Base-by-base conservation (phyloP, 2,797 vertebrate genomes). In the Pipistrellus pygmaeus region DNA sequence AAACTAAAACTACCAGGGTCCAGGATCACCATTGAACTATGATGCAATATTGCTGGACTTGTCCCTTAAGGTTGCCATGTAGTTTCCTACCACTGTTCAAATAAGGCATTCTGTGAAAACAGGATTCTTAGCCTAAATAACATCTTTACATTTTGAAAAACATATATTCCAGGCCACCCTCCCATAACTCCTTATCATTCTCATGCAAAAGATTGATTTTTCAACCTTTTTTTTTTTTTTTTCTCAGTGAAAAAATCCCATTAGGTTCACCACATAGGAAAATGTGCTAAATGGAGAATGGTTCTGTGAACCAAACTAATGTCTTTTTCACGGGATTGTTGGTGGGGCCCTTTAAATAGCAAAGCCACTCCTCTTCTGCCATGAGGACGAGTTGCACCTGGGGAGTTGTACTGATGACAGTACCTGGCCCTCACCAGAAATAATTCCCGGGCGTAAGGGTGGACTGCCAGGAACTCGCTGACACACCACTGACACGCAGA, bases 401-500 rank as follows among this genome's bases (percentile, higher is more conserved):
- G 92, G 91, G 62, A 96, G 72, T 64, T 25, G 2, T 35, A 46
- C 11, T 81, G 90, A 57, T 91, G 93, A 84, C 62, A 92, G 35
- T 86, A 64, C 87, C 78, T 89, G 92, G 78, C 72, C 25, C 73
- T 75, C 93, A 92, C 92, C 57, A 60, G 85, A 86, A 88, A 93
- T 75, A 73, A 90, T 87, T 86, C 35, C 11, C 64, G 46, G 69
- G 60, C 68, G 12, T 0, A 1, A 84, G 90, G 93, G 89, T 90
- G 11, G 88, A 85, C 76, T 94, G 94, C 93, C 91, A 93, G 46
- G 90, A 93, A 83, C 92, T 96, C 81, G 92, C 94, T 98, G 97
- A 97, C 92, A 93, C 80, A 95, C 68, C 88, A 73, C 88, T 95
- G 92, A 95, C 92, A 96, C 90, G 97, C 82, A 91, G 69, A 93